These are phyloP conservation scores for Strigamia transsilvanica DNA, from an alignment of 2,888 invertebrate species.

Conservation along the genomic window DNA sequence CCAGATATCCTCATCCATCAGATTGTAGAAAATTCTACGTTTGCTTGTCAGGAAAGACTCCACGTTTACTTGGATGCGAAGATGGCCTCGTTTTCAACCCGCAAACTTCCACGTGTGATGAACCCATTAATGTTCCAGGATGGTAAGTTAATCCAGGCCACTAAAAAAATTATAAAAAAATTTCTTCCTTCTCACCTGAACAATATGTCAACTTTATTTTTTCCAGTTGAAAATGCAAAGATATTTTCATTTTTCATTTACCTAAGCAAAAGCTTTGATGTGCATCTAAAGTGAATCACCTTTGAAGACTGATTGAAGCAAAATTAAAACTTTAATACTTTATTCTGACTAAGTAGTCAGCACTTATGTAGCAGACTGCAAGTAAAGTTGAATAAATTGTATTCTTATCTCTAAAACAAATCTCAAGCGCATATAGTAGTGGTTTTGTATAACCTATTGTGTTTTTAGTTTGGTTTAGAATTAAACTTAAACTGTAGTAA, in stretches of 20 bases:
- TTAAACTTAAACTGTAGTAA: not conserved
- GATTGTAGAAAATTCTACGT: constrained; percentile 56
- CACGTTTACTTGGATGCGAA: constrained; percentile 60
- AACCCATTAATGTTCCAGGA: constrained; percentile 62
- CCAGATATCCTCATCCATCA: constrained; percentile 55
- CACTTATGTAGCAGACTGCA: not conserved
- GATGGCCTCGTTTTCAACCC: constrained; percentile 62
- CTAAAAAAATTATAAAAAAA: constrained; percentile 3
- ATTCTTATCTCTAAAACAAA: not conserved
- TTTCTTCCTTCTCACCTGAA: not conserved
- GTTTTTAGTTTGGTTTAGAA: not conserved
- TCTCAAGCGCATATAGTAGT: not conserved
- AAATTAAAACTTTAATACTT: not conserved
- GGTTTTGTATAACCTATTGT: not conserved
- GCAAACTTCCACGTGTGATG: constrained; percentile 61
- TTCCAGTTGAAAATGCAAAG: not conserved
- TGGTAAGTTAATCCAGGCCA: constrained; percentile 59
- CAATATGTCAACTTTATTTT: not conserved
- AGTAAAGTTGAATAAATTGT: not conserved
- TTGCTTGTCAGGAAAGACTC: constrained; percentile 54
- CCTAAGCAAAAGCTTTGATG: too few species aligned
- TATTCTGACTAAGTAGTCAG: not conserved
- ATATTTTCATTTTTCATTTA: too few species aligned
- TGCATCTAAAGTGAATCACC: too few species aligned
- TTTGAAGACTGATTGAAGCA: not conserved